Percentiles rank a stretch among this genome's conserved stretches.
These are phyloP conservation scores for Agrotis exclamationis DNA, from an alignment of 2,888 invertebrate species.

Conservation along the genomic window DNA sequence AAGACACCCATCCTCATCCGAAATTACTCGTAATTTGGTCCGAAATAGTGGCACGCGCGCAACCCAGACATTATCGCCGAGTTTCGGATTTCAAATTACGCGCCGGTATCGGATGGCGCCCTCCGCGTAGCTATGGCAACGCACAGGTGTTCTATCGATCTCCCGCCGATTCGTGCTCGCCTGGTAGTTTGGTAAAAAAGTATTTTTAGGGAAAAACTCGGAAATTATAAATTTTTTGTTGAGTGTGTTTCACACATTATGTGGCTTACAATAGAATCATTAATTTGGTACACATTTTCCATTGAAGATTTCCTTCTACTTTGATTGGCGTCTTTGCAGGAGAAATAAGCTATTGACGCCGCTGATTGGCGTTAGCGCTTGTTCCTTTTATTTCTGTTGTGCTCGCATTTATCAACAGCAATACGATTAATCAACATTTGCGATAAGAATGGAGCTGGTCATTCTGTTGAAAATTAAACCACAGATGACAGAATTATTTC, in stretches of 20 bases:
- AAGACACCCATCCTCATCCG: constrained; percentile 75
- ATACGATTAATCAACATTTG: neutral
- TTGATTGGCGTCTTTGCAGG: neutral
- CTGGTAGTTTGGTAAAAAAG: constrained; percentile 68
- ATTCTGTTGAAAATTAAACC: neutral
- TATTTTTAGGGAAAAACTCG: constrained; percentile 44
- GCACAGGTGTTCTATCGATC: constrained; percentile 90
- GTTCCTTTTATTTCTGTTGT: neutral
- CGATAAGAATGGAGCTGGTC: neutral
- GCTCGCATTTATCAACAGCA: neutral
- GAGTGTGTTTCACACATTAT: constrained; percentile 5
- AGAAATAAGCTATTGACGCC: neutral
- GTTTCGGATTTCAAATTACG: constrained; percentile 91
- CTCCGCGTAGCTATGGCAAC: constrained; percentile 87
- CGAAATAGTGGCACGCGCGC: constrained; percentile 78
- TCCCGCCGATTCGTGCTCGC: constrained; percentile 71
- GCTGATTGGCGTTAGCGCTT: too few relatives aligned
- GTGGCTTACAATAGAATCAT: too few relatives aligned
- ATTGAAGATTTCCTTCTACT: constrained; percentile 4
- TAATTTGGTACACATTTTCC: too few relatives aligned
- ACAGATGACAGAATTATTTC: neutral
- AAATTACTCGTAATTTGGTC: constrained; percentile 85
- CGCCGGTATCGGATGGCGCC: constrained; percentile 89
- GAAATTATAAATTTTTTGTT: neutral
- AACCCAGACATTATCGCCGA: constrained; percentile 87